Base-by-base conservation (phyloP, 2,797 vertebrate species). In the Potorous gilbertii region DNA sequence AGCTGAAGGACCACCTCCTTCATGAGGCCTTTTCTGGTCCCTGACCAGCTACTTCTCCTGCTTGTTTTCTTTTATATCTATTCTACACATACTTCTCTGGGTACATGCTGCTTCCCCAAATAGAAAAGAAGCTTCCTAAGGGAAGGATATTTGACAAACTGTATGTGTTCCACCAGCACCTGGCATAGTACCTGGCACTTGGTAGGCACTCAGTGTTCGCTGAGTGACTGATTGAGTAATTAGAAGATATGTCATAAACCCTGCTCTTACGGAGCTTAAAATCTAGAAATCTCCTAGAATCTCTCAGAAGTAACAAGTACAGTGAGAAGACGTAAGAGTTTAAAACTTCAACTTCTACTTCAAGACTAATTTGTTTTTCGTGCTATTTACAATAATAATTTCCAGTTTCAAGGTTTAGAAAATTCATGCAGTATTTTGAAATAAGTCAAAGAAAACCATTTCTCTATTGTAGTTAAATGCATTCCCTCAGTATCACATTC, bases 281-380 rank as follows among this genome's bases (percentile, higher is more conserved):
- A 5, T n/a, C 31, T 46, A 40, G 18, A 16, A 24, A 40, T 40
- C n/a, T 81, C n/a, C n/a, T 40, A 52, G 90, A 94, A 93, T 31
- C 40, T 94, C 12, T 13, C 29, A 54, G 6, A 92, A 94, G 29
- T 81, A 95, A 92, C 4, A 4, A 46, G 56, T 92, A 1, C 3
- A 74, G 94, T 0, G 93, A 91, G 62, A 59, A 50, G 6, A 81
- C 9, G 40, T 50, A 54, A 90, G 4, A 87, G 18, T 55, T 59
- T 57, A 91, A 21, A 94, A 34, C 91, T 94, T 27, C 66, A 95
- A 94, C 40, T 90, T 95, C 16, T 94, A 91, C 94, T 96, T 29
- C 95, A 24, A 21, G 56, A 66, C 34, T 31, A 90, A n/a, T 54
- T 66, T 29, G 55, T 74, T 55, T 90, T 93, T 92, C 87, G 95